Evolutionary conservation across 2,888 invertebrate genomes (phyloP).

Genomic region (Brenthis ino): DNA sequence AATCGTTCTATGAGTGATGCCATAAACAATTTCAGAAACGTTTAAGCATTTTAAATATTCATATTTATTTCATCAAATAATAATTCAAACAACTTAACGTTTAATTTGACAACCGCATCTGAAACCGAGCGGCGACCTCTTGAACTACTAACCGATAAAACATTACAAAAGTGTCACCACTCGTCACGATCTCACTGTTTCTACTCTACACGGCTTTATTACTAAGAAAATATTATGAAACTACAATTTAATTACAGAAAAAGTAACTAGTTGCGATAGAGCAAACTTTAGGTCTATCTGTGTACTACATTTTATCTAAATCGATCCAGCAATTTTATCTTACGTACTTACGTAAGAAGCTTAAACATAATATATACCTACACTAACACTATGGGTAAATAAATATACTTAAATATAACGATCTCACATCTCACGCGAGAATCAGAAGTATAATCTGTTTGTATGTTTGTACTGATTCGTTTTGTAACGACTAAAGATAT

Average conservation of each 20-base stretch:
- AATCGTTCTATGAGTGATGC: too few relatives aligned
- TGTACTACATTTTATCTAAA: too few relatives aligned
- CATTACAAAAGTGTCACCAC: slow-evolving; percentile 56
- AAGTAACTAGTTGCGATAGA: background rate
- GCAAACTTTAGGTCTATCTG: too few relatives aligned
- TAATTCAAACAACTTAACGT: slow-evolving; percentile 8
- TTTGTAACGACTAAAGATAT: background rate
- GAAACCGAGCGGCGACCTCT: slow-evolving; percentile 30
- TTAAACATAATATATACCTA: background rate
- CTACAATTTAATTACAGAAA: slow-evolving; percentile 6
- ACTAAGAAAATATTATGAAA: background rate
- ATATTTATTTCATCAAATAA: background rate
- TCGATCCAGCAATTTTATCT: too few relatives aligned
- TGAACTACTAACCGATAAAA: slow-evolving; percentile 51
- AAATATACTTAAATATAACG: too few relatives aligned
- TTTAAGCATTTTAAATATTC: background rate
- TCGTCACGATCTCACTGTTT: slow-evolving; percentile 60
- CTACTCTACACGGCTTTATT: slow-evolving; percentile 40
- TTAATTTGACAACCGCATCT: slow-evolving; percentile 29
- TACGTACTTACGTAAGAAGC: background rate
- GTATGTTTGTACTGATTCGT: too few relatives aligned
- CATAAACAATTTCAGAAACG: too few relatives aligned
- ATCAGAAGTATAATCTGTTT: too few relatives aligned
- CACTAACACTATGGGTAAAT: too few relatives aligned
- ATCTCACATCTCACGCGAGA: too few relatives aligned